phyloP scores from a whole-genome alignment of 2,113 vertebrate genomes.

The Bettongia penicillata region DNA sequence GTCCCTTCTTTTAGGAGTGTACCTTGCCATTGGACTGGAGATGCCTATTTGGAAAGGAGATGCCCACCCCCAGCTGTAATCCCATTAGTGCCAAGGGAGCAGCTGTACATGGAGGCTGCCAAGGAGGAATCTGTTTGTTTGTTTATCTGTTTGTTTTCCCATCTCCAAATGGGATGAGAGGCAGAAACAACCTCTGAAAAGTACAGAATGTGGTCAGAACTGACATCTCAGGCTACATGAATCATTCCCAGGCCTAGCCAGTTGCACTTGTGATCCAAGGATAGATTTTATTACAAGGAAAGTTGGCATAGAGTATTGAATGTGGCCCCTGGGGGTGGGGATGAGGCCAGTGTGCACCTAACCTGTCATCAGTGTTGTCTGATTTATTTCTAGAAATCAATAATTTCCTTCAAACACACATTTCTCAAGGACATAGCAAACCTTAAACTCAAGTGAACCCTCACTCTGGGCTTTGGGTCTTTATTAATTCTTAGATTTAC shows the following conservation, averaged over 20 bases:
- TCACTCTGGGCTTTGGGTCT: not conserved
- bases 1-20: not conserved
- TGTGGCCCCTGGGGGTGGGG: not conserved
- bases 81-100: not conserved
- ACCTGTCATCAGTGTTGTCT: not conserved
- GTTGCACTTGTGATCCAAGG: not conserved
- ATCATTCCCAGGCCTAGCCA: no score
- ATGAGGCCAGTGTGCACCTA: not conserved
- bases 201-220: not conserved
- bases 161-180: not conserved
- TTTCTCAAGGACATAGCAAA: not conserved
- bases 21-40: not conserved
- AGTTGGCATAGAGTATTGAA: no score
- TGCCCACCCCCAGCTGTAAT: not conserved
- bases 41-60: not conserved
- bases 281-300: no score
- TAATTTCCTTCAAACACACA: not conserved
- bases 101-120: not conserved
- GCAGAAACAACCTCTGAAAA: not conserved
- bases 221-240: not conserved
- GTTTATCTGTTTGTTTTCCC: not conserved
- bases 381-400: not conserved
- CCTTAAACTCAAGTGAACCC: not conserved
- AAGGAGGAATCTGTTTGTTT: not conserved
- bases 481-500: not conserved